Percentiles rank a stretch among this genome's conserved stretches.
These are phyloP conservation scores for Argyresthia goedartella DNA, from an alignment of 2,888 invertebrate genomes.

Conservation along the genomic window DNA sequence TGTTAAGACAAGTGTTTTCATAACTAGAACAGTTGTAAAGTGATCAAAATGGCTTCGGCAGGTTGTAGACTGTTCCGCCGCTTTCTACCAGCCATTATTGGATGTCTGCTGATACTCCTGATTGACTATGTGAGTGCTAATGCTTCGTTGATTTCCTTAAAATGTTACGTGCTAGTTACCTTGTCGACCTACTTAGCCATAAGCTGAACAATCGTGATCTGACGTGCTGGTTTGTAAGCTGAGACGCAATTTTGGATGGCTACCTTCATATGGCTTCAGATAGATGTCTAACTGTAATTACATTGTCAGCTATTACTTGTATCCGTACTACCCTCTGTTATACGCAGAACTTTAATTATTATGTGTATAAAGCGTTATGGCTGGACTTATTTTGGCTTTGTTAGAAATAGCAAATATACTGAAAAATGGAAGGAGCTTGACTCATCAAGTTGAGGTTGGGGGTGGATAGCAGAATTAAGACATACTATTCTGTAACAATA, in stretches of 20 bases:
- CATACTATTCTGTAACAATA: too few relatives aligned
- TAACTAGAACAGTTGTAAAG: conserved; percentile 25
- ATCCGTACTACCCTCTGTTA: too few relatives aligned
- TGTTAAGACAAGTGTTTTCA: conserved; percentile 38
- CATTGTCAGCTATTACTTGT: too few relatives aligned
- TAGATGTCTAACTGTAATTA: too few relatives aligned
- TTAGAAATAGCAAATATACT: too few relatives aligned
- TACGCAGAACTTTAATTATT: too few relatives aligned
- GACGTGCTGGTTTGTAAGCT: neutral
- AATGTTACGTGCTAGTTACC: conserved; percentile 29
- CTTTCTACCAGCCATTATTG: conserved; percentile 36
- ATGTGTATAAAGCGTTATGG: too few relatives aligned
- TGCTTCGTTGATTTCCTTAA: conserved; percentile 18
- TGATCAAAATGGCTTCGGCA: conserved; percentile 37
- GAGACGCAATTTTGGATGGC: conserved; percentile 7
- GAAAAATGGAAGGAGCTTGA: too few relatives aligned
- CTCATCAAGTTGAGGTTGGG: too few relatives aligned
- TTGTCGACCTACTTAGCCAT: conserved; percentile 7
- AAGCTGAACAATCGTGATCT: neutral
- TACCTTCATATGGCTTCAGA: conserved; percentile 14
- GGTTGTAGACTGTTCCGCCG: conserved; percentile 27
- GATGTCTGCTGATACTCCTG: conserved; percentile 38
- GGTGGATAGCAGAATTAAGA: too few relatives aligned
- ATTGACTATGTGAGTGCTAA: conserved; percentile 42
- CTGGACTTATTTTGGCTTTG: too few relatives aligned